Conservation (phyloP, 1,140 invertebrate genomes). For the Chlorops oryzae region DNA sequence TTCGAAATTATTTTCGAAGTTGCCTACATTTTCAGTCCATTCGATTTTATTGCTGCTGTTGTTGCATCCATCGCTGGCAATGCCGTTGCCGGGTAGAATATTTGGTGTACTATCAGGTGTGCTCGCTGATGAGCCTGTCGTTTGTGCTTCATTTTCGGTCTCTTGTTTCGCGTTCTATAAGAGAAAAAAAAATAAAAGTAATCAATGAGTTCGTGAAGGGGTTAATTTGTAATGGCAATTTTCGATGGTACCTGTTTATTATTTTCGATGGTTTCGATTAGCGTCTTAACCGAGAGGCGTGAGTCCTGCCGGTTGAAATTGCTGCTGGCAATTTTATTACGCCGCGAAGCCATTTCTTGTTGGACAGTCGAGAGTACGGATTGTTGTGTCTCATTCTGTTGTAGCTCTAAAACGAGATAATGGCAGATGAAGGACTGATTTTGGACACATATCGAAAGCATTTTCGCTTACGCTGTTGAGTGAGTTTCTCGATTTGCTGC, state of each 20-base stretch:
- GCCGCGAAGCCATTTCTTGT: constrained; percentile 55
- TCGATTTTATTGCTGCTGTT: constrained; percentile 18
- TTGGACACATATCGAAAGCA: neutral
- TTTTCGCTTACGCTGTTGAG: constrained; percentile 37
- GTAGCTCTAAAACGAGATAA: constrained; percentile 27
- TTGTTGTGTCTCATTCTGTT: constrained; percentile 51
- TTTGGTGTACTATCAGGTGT: constrained; percentile 34
- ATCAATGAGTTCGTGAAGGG: neutral
- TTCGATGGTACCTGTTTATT: constrained; percentile 79
- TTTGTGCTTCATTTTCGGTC: neutral
- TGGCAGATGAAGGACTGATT: neutral
- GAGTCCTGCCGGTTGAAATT: constrained; percentile 67
- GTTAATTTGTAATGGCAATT: too few relatives aligned
- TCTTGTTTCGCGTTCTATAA: neutral
- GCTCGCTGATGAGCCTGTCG: constrained; percentile 48
- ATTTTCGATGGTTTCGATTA: constrained; percentile 87
- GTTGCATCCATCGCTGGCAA: constrained; percentile 22
- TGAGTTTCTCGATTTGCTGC: constrained; percentile 69
- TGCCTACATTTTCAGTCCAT: constrained; percentile 42
- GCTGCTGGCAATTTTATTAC: constrained; percentile 52
- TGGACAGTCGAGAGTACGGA: constrained; percentile 52
- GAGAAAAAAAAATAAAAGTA: neutral
- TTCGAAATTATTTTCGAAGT: neutral
- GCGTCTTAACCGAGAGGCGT: constrained; percentile 75
- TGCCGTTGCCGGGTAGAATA: too few relatives aligned